These are phyloP conservation scores for Procavia capensis DNA, from an alignment of 2,113 vertebrate species.

Conservation along the genomic window DNA sequence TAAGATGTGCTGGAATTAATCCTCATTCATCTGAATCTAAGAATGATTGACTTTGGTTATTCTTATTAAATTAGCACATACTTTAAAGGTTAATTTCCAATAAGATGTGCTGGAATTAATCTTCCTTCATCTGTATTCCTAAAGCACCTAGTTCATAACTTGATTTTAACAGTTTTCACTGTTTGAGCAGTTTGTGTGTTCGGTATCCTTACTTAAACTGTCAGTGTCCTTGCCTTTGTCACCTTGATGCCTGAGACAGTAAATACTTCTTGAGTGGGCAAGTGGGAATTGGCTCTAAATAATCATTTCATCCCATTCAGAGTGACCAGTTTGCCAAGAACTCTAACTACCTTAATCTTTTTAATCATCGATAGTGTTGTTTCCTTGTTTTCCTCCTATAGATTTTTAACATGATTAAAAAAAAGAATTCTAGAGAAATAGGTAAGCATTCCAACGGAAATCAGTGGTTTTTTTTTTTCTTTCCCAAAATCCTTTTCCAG, in stretches of 20 bases:
- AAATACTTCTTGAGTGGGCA: conserved; percentile 54
- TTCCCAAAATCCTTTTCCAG: conserved; percentile 86
- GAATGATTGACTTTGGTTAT: conserved; percentile 36
- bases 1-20: conserved; percentile 66
- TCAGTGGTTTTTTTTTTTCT: conserved; percentile 75
- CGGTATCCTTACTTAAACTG: conserved; percentile 34
- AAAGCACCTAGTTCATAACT: conserved; percentile 51
- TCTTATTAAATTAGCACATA: conserved; percentile 62
- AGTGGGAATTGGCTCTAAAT: conserved; percentile 64
- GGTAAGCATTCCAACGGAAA: conserved; percentile 46
- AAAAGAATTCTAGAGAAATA: conserved; percentile 68
- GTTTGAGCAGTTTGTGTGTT: conserved; percentile 17
- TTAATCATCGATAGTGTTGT: conserved; percentile 70
- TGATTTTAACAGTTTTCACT: conserved; percentile 45
- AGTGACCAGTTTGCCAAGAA: conserved; percentile 73
- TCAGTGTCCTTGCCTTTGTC: conserved; percentile 45
- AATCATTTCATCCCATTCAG: conserved; percentile 70
- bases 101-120: conserved; percentile 66
- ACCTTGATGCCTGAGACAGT: conserved; percentile 59
- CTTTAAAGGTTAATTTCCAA: conserved; percentile 44
- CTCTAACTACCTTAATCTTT: conserved; percentile 72
- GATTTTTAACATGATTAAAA: conserved; percentile 74
- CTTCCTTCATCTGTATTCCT: conserved; percentile 47
- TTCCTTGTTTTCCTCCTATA: conserved; percentile 74
- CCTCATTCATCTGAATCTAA: conserved; percentile 54